Base-by-base conservation (phyloP, 2,888 invertebrate species). In the Nomada fucata region DNA sequence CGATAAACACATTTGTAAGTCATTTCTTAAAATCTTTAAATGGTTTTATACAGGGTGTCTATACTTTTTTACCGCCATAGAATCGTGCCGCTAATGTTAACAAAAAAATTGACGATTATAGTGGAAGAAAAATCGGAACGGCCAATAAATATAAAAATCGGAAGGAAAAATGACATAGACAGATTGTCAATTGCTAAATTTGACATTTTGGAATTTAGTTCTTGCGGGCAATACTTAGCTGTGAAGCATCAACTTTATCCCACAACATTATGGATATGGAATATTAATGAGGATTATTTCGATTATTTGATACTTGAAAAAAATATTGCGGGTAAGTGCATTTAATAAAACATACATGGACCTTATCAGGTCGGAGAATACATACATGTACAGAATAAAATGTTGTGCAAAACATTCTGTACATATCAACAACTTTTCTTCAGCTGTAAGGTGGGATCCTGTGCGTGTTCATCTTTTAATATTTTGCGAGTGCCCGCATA, bases 211-310 rank as follows among this genome's bases (percentile, higher is more conserved):
- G 89, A 91, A 76, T 93, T 92, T 53, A 93, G 93, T 79, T 64
- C 75, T 11, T 93, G 92, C 61, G 93, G 93, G 3, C 91, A 90
- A 82, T 93, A 91, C 78, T 86, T 93, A 26, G 91, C 91, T 0
- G 57, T 92, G 36, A 90, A 91, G 23, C 93, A 93, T 87, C 91
- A 92, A 78, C 87, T 92, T 72, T 93, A 93, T 87, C 91, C 93
- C 18, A 89, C 91, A 42, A 92, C 92, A 3, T 78, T 93, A 23
- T 93, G 93, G 92, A 91, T 93, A 79, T 93, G 93, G 93, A 90
- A 93, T 65, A 84, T 93, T 18, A 64, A 79, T 18, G 89, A 90
- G 0, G 92, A 93, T 73, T 86, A 88, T 74, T 79, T 92, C 2
- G 93, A 93, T 80, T 91, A 92, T 84, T 76, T 93, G 23, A 83